Evolutionary conservation across 2,797 vertebrate species (phyloP).

Genomic region (Corythornis leucogaster): DNA sequence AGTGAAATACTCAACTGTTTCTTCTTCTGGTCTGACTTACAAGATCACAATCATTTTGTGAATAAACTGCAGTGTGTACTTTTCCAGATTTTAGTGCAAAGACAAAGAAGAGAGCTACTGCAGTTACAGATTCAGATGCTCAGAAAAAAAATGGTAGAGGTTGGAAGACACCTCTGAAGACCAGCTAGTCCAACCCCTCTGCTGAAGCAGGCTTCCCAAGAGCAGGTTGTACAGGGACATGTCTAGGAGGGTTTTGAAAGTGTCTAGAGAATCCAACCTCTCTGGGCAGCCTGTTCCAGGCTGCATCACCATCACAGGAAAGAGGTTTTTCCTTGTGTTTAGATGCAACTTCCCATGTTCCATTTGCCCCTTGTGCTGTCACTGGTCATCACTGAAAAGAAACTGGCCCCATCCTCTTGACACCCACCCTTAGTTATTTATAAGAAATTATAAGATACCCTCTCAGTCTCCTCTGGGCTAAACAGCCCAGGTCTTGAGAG

Average conservation of each 20-base stretch:
- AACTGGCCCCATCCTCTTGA: too few species aligned
- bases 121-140: neutral
- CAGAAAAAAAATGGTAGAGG: neutral
- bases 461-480: too few species aligned
- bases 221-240: neutral
- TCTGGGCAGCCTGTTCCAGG: neutral
- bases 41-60: neutral
- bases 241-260: neutral
- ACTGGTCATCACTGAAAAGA: neutral
- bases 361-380: neutral
- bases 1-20: neutral
- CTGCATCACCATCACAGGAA: neutral
- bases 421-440: too few species aligned
- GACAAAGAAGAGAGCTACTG: neutral
- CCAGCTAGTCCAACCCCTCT: neutral
- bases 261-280: neutral
- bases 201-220: neutral
- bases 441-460: too few species aligned
- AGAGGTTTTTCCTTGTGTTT: neutral
- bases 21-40: neutral
- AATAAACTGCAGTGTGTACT: neutral
- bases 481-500: too few species aligned
- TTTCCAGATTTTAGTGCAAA: neutral
- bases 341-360: neutral
- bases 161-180: neutral